Evolutionary conservation across 2,888 invertebrate species (phyloP).

Genomic region (Drosophila parthenogenetica): DNA sequence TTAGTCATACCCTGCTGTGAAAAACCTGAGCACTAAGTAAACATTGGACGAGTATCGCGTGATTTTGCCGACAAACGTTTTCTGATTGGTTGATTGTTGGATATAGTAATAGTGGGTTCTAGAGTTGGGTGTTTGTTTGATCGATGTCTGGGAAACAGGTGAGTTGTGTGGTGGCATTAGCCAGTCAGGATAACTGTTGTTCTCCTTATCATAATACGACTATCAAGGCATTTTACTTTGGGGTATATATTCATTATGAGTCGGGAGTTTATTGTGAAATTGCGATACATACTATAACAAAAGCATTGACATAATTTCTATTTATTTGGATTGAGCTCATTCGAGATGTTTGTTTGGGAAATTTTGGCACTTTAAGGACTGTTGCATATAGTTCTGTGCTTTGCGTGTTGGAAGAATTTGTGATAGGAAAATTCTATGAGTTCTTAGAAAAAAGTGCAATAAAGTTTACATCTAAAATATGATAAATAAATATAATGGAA

Average conservation of each 20-base stretch:
- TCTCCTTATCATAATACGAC: conserved; percentile 49
- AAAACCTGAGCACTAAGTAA: conserved; percentile 48
- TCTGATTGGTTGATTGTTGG: conserved; percentile 59
- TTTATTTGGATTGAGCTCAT: conserved; percentile 70
- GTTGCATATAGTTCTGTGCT: conserved; percentile 29
- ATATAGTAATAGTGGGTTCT: background rate
- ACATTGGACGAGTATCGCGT: conserved; percentile 72
- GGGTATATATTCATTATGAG: background rate
- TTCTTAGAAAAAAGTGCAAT: too few relatives aligned
- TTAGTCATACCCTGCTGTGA: conserved; percentile 40
- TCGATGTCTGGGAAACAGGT: conserved; percentile 58
- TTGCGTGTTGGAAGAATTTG: conserved; percentile 23
- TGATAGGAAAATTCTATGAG: too few relatives aligned
- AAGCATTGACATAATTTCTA: conserved; percentile 77
- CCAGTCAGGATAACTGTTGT: conserved; percentile 47
- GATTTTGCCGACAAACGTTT: conserved; percentile 65
- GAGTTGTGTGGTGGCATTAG: conserved; percentile 32
- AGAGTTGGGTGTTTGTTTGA: conserved; percentile 60
- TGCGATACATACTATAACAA: conserved; percentile 34
- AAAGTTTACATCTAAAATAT: too few relatives aligned
- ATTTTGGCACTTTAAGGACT: conserved; percentile 33
- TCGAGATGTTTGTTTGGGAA: conserved; percentile 32
- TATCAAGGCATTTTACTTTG: conserved; percentile 41
- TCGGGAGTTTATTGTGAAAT: conserved; percentile 55
- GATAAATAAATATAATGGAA: too few relatives aligned